Conservation (phyloP, 2,113 vertebrate genomes). For the Cariama cristata region DNA sequence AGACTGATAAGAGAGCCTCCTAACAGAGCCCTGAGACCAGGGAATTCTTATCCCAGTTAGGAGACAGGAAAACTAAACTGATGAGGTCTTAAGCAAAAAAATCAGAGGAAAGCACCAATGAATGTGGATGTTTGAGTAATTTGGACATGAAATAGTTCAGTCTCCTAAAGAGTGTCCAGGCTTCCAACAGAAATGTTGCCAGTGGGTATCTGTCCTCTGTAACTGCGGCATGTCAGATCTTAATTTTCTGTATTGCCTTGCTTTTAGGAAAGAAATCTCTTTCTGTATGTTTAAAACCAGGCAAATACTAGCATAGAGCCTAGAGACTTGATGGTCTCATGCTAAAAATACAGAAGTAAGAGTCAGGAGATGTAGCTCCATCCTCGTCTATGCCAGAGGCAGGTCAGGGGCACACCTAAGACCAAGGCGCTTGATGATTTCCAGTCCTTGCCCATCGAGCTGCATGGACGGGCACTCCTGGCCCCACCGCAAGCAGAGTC, state of each 20-base stretch:
- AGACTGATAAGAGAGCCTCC: neutral
- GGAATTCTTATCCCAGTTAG: neutral
- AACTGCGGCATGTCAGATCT: neutral
- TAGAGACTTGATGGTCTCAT: neutral
- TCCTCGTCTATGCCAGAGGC: neutral
- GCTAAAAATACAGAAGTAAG: neutral
- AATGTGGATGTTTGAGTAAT: neutral
- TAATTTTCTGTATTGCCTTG: neutral
- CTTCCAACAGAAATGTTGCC: neutral
- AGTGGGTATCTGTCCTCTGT: neutral
- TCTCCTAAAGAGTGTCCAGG: neutral
- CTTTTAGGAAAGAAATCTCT: neutral
- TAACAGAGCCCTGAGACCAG: neutral
- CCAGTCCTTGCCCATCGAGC: neutral
- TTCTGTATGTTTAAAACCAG: neutral
- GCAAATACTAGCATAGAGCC: neutral
- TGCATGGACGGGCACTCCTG: neutral
- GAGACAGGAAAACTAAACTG: neutral
- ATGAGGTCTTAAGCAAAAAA: neutral
- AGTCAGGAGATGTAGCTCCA: neutral
- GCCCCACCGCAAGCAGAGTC: neutral
- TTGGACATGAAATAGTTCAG: neutral
- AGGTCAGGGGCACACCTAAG: rapidly evolving
- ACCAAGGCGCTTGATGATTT: rapidly evolving
- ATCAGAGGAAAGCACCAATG: neutral